Evolutionary conservation across 2,113 vertebrate genomes (phyloP).

Genomic region (Connochaetes taurinus): DNA sequence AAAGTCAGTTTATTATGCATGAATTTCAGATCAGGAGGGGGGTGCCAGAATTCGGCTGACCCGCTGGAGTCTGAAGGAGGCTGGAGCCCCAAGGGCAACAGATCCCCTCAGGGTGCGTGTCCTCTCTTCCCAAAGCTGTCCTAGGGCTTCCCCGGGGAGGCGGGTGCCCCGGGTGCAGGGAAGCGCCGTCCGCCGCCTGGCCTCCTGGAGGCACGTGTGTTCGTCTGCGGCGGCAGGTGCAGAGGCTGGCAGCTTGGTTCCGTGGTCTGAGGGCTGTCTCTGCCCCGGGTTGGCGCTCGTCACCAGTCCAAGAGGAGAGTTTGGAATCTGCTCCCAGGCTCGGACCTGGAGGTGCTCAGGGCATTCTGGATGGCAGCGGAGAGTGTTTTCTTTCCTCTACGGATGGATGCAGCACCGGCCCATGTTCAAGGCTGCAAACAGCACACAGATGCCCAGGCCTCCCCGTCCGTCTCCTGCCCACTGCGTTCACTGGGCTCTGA

Average conservation of each 20-base stretch:
- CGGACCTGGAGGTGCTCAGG: neutral
- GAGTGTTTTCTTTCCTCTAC: neutral
- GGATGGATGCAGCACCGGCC: neutral
- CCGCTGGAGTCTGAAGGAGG: neutral
- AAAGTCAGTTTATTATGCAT: constrained; percentile 50
- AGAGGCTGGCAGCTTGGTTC: neutral
- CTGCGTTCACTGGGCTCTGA: neutral
- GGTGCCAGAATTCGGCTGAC: neutral
- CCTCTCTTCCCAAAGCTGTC: neutral
- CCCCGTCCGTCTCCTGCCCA: rapidly evolving
- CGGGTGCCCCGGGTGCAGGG: rapidly evolving
- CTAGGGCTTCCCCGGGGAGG: neutral
- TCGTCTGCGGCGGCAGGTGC: neutral
- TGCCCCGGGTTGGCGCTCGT: neutral
- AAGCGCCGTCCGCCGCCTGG: neutral
- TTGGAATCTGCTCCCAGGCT: neutral
- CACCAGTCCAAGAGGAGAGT: neutral
- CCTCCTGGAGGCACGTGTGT: neutral
- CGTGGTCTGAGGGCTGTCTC: neutral
- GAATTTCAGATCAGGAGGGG: constrained; percentile 38
- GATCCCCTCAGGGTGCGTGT: neutral
- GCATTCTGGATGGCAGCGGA: no score
- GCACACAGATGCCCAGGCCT: neutral
- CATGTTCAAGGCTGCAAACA: neutral
- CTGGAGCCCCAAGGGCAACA: rapidly evolving